Conservation (phyloP, 2,797 vertebrate species). For the Onychomys torridus region DNA sequence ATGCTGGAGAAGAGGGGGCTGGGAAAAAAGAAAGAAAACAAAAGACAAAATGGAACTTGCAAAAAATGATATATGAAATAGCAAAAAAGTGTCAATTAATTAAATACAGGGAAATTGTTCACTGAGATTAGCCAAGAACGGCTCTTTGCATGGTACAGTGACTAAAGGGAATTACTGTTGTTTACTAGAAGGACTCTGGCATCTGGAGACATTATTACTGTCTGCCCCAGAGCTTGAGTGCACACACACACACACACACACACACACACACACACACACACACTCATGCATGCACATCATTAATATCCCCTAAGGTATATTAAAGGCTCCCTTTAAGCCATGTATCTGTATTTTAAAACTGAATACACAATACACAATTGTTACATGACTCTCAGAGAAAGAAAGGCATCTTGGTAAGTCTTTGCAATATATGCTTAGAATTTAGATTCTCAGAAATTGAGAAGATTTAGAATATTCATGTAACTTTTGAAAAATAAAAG, state of each 20-base stretch:
- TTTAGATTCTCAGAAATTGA: conserved; percentile 41
- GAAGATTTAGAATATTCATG: background rate
- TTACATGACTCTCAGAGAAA: background rate
- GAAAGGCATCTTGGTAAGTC: conserved; percentile 37
- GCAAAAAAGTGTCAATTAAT: background rate
- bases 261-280: background rate
- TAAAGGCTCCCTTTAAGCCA: background rate
- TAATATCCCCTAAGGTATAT: background rate
- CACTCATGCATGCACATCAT: background rate
- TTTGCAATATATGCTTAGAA: background rate
- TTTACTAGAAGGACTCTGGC: background rate
- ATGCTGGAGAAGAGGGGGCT: background rate
- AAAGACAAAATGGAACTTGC: background rate
- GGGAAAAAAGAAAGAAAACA: background rate
- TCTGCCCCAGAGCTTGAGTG: background rate
- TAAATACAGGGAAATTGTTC: background rate
- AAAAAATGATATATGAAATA: background rate
- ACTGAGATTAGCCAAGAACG: background rate
- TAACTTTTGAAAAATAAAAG: background rate
- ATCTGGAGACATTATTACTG: background rate
- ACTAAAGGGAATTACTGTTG: conserved; percentile 40
- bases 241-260: background rate
- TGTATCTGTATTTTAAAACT: background rate
- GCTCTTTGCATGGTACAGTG: background rate
- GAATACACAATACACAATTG: background rate